Evolutionary conservation across 2,113 vertebrate species (phyloP).

Genomic region (Xenus cinereus): DNA sequence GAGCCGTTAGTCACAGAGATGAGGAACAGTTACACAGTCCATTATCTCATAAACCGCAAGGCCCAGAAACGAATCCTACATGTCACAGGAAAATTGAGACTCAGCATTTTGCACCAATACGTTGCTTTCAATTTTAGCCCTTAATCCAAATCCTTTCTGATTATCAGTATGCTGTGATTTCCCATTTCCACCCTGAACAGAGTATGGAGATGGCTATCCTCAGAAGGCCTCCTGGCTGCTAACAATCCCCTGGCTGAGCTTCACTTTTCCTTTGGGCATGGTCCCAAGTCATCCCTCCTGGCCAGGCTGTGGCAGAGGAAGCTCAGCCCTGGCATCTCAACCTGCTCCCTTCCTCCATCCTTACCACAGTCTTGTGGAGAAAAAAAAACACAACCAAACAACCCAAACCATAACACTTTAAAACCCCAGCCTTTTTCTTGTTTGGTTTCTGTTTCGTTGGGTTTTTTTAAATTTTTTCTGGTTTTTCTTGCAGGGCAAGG

Average conservation of each 20-base stretch:
- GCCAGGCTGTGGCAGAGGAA: neutral
- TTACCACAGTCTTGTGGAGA: neutral
- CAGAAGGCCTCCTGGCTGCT: neutral
- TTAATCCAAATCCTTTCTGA: neutral
- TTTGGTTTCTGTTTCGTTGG: neutral
- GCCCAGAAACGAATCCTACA: neutral
- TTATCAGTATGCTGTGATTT: neutral
- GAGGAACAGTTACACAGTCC: neutral
- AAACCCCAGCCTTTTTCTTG: neutral
- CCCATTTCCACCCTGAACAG: neutral
- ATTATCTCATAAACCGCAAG: neutral
- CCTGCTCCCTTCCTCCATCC: neutral
- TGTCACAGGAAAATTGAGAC: neutral
- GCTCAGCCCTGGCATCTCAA: neutral
- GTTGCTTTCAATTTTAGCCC: neutral
- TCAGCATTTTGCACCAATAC: neutral
- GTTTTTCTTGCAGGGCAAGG: neutral
- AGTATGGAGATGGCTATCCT: neutral
- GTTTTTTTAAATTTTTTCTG: too few species aligned
- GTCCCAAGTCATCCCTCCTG: neutral
- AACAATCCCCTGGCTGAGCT: neutral
- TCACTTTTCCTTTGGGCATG: neutral
- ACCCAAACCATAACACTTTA: neutral
- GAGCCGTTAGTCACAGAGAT: neutral
- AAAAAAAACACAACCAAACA: neutral